phyloP scores from a whole-genome alignment of 64 coral and sea anemone species.

The Dendrophyllia cribrosa region DNA sequence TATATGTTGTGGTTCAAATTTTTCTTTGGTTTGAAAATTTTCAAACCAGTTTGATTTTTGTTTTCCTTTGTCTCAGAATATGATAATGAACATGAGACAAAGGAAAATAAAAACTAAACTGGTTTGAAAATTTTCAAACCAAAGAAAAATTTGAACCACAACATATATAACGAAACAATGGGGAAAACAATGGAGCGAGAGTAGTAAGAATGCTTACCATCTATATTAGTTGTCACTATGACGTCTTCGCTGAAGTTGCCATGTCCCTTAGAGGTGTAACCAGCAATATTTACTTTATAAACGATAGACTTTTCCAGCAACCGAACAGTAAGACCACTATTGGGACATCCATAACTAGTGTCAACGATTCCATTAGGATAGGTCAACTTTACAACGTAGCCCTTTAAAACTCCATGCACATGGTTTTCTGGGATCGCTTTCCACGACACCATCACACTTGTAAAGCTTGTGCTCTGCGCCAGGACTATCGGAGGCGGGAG shows the following conservation, averaged over 20 bases:
- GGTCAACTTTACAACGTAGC: background rate
- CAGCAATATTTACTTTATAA: slow-evolving; percentile 4
- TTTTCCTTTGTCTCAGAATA: no score
- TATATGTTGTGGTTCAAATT: no score
- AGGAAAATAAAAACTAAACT: no score
- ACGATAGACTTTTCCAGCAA: background rate
- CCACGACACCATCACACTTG: slow-evolving; percentile 71
- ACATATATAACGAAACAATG: no score
- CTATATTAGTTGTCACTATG: background rate
- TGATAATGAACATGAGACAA: no score
- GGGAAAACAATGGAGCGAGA: no score
- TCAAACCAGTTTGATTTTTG: no score
- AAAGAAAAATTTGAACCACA: no score
- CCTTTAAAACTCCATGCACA: background rate
- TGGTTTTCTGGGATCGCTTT: slow-evolving; percentile 23
- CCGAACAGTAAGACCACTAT: background rate
- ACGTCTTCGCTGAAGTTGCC: slow-evolving; percentile 6
- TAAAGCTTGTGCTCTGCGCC: slow-evolving; percentile 60
- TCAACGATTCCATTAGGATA: background rate
- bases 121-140: no score
- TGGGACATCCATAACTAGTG: background rate
- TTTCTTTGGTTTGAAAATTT: no score
- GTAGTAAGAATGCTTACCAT: background rate
- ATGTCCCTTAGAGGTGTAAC: background rate
- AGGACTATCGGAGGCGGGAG: slow-evolving; percentile 58